Conservation (phyloP, 2,113 vertebrate species). For the Epinephelus moara region DNA sequence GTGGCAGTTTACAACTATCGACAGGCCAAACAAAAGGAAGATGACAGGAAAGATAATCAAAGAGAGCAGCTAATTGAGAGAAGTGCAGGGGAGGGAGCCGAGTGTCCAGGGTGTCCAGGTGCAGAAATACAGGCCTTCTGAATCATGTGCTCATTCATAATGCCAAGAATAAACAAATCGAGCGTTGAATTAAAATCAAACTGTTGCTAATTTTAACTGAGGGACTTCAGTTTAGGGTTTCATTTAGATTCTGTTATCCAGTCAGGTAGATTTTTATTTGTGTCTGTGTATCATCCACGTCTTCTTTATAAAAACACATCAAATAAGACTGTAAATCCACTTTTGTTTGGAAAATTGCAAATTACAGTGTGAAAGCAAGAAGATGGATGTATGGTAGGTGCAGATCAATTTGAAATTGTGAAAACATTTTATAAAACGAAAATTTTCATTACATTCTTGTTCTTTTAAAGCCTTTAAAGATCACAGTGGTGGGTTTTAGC, state of each 20-base stretch:
- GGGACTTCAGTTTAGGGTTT: background rate
- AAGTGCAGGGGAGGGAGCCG: conserved; percentile 13
- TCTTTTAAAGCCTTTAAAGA: too few relatives aligned
- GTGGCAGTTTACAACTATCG: conserved; percentile 43
- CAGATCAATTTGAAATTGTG: too few relatives aligned
- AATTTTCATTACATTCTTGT: too few relatives aligned
- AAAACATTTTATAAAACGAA: too few relatives aligned
- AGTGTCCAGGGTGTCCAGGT: conserved; percentile 67
- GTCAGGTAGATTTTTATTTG: background rate
- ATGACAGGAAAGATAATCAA: conserved; percentile 78
- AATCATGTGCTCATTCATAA: conserved; percentile 43
- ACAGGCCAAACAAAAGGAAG: conserved; percentile 65
- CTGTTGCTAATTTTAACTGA: conserved; percentile 16
- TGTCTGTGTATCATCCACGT: background rate
- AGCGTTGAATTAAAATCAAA: conserved; percentile 1
- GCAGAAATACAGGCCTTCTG: conserved; percentile 57
- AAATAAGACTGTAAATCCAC: background rate
- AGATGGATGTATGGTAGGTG: too few relatives aligned
- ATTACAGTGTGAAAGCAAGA: background rate
- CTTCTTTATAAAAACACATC: background rate
- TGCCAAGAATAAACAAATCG: conserved; percentile 32
- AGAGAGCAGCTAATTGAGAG: conserved; percentile 68
- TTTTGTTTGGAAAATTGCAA: background rate
- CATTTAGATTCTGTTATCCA: conserved; percentile 8
- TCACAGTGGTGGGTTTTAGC: too few relatives aligned